Conservation (phyloP, 2,113 vertebrate species). For the Pholis gunnellus region DNA sequence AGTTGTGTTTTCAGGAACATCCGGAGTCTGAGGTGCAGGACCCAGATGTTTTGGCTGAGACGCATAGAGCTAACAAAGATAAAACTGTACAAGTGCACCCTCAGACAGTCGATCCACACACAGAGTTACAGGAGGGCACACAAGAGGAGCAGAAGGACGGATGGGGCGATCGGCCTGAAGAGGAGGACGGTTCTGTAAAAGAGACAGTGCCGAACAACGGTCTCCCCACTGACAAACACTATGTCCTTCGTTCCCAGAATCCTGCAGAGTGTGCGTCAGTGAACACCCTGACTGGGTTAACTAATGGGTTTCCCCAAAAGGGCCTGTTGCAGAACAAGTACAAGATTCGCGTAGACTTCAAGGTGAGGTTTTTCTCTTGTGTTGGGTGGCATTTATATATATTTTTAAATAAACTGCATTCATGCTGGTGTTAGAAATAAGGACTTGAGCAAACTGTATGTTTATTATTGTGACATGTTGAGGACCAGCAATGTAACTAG, state of each 20-base stretch:
- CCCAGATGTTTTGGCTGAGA: conserved; percentile 29
- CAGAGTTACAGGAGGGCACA: conserved; percentile 47
- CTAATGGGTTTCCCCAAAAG: conserved; percentile 88
- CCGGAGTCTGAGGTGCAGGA: conserved; percentile 32
- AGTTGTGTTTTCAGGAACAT: conserved; percentile 44
- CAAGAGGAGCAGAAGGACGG: conserved; percentile 37
- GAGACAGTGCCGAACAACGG: conserved; percentile 50
- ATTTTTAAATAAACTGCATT: neutral
- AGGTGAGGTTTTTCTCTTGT: conserved; percentile 79
- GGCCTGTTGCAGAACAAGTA: conserved; percentile 84
- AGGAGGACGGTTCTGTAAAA: conserved; percentile 54
- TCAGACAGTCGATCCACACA: conserved; percentile 33
- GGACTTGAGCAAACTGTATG: neutral
- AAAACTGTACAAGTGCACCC: neutral
- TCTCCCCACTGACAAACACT: conserved; percentile 73
- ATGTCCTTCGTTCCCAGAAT: conserved; percentile 81
- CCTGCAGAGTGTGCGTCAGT: conserved; percentile 79
- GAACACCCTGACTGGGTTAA: conserved; percentile 83
- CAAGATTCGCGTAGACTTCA: conserved; percentile 92
- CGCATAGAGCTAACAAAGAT: conserved; percentile 21
- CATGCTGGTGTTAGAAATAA: neutral
- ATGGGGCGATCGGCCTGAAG: conserved; percentile 31
- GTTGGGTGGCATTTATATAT: neutral
- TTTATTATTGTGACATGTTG: neutral
- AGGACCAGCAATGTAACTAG: neutral